phyloP scores from a whole-genome alignment of 1,140 invertebrate species.

The Nebria ingens region DNA sequence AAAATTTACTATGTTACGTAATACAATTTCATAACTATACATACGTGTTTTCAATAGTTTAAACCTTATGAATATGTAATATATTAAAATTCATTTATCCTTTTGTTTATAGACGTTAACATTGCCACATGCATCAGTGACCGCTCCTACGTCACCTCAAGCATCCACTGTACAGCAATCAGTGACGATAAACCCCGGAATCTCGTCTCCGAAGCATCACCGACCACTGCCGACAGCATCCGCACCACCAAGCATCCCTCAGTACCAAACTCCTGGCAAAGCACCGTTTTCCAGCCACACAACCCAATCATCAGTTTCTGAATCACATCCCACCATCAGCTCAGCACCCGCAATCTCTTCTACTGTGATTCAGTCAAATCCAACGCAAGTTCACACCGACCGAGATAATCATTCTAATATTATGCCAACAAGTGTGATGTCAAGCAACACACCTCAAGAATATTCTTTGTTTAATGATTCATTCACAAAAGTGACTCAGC shows the following conservation, averaged over 20 bases:
- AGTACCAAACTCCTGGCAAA: conserved; percentile 34
- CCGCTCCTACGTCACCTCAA: conserved; percentile 16
- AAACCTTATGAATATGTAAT: no score
- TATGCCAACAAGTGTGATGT: conserved; percentile 1
- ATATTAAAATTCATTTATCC: no score
- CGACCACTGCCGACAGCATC: conserved; percentile 42
- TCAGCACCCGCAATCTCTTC: conserved; percentile 8
- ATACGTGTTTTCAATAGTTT: no score
- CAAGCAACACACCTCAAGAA: conserved; percentile 39
- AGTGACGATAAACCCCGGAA: conserved; percentile 17
- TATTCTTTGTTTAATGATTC: conserved; percentile 73
- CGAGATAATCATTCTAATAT: conserved; percentile 12
- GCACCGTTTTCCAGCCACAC: conserved; percentile 19
- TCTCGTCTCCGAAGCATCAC: conserved; percentile 41
- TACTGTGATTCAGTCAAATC: conserved; percentile 17
- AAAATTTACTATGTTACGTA: no score
- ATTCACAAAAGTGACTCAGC: conserved; percentile 51
- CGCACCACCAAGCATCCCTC: conserved; percentile 34
- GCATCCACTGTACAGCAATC: not conserved
- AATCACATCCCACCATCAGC: not conserved
- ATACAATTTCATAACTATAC: no score
- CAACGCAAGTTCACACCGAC: conserved; percentile 20
- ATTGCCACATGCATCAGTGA: conserved; percentile 12
- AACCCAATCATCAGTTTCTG: not conserved
- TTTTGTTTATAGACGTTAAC: conserved; percentile 5